These are phyloP conservation scores for Pseudolaguvia tuberculata DNA, from an alignment of 2,113 vertebrate genomes.

Conservation along the genomic window DNA sequence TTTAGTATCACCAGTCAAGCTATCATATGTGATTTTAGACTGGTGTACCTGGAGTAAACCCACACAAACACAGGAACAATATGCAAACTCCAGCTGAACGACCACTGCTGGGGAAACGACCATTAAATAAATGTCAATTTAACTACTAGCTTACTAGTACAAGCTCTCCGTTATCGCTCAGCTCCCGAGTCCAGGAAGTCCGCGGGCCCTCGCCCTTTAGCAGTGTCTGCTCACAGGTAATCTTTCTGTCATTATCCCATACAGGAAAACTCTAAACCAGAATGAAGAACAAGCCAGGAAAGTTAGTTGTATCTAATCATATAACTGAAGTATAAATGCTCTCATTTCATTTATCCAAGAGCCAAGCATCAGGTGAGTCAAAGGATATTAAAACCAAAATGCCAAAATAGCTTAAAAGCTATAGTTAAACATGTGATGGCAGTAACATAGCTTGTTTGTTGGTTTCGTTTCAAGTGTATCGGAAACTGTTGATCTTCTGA, in stretches of 20 bases:
- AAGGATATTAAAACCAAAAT: neutral
- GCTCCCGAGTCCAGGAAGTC: constrained; percentile 82
- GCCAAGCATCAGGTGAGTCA: neutral
- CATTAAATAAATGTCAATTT: neutral
- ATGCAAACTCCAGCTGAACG: too few relatives aligned
- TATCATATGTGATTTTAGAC: too few relatives aligned
- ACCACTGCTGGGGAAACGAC: too few relatives aligned
- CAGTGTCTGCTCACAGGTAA: constrained; percentile 84
- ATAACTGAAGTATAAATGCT: too few relatives aligned
- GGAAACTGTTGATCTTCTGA: neutral
- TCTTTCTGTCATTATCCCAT: constrained; percentile 83
- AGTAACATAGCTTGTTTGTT: neutral
- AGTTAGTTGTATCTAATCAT: neutral
- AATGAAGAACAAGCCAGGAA: neutral
- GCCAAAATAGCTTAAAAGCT: neutral
- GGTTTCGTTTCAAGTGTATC: neutral
- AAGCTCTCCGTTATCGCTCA: constrained; percentile 83
- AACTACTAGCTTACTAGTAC: constrained; percentile 72
- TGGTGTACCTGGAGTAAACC: too few relatives aligned
- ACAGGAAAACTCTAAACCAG: constrained; percentile 76
- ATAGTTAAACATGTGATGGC: neutral
- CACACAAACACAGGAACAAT: too few relatives aligned
- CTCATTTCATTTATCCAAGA: neutral
- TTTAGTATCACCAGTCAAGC: too few relatives aligned
- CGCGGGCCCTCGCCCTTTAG: constrained; percentile 83